Percentiles rank a stretch among this genome's conserved stretches.
Evolutionary conservation across 2,888 invertebrate species (phyloP).

Genomic region (Agrotis segetum): DNA sequence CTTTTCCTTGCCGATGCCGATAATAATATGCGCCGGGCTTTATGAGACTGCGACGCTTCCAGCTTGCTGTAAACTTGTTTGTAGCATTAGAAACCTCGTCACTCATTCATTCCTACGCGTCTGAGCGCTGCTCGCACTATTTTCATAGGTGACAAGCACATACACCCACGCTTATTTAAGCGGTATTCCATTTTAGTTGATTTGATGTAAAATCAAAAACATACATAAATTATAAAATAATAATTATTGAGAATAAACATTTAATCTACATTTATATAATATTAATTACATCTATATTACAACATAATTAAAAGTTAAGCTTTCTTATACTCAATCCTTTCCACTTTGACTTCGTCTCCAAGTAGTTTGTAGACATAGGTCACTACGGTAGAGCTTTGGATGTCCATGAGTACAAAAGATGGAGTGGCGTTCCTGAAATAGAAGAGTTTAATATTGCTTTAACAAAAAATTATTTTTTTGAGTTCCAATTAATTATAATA

Average conservation of each 20-base stretch:
- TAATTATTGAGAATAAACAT: slow-evolving; percentile 19
- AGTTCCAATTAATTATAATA: no score
- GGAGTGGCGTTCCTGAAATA: slow-evolving; percentile 95
- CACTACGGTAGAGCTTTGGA: slow-evolving; percentile 99
- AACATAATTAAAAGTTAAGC: slow-evolving; percentile 88
- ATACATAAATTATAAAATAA: slow-evolving; percentile 8
- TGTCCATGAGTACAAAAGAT: slow-evolving; percentile 99
- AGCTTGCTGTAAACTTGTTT: no score
- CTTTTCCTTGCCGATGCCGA: no score
- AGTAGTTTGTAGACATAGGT: slow-evolving; percentile 99
- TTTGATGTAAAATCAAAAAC: not conserved
- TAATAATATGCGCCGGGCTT: no score
- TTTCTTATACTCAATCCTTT: slow-evolving; percentile 99
- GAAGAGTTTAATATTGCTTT: not conserved
- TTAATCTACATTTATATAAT: slow-evolving; percentile 15
- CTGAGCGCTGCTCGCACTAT: no score
- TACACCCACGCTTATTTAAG: not conserved
- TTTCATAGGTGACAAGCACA: no score
- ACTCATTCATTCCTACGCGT: no score
- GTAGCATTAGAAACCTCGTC: no score
- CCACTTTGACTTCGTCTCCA: slow-evolving; percentile 99
- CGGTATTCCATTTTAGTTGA: no score
- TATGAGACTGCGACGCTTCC: no score
- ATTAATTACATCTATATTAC: slow-evolving; percentile 47
- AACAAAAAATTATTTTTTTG: no score